A percentile compares a stretch with the other conserved stretches of the same genome.
These are phyloP conservation scores for Malurus splendens DNA, from an alignment of 2,797 vertebrate genomes.

Conservation along the genomic window DNA sequence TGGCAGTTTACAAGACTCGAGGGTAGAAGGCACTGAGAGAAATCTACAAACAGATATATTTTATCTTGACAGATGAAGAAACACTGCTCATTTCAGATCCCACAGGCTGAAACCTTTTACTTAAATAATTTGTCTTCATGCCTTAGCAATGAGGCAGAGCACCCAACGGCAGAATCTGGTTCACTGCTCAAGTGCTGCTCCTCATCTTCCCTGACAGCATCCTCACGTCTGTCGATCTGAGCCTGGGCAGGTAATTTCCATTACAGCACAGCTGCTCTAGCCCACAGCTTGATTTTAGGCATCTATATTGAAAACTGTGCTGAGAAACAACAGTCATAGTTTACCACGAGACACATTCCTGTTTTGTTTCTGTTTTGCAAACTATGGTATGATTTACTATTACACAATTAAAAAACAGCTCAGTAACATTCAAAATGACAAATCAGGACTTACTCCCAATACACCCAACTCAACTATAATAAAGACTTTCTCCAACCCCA, in stretches of 20 bases:
- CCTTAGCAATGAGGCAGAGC: background rate
- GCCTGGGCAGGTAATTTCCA: background rate
- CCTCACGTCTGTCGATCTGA: fast-evolving
- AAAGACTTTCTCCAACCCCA: background rate
- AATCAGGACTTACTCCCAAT: background rate
- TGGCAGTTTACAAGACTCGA: constrained; percentile 13
- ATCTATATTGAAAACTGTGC: background rate
- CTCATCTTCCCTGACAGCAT: background rate
- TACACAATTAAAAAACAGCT: background rate
- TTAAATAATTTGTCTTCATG: background rate
- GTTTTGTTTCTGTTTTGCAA: background rate
- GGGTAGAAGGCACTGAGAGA: background rate
- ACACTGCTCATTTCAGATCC: constrained; percentile 5
- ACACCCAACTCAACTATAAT: background rate
- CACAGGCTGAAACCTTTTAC: background rate
- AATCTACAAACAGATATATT: constrained; percentile 4
- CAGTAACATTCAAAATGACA: background rate
- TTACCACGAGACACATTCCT: background rate
- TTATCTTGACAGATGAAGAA: constrained; percentile 45
- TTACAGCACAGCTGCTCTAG: background rate
- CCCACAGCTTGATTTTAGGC: background rate
- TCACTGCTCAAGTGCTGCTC: background rate
- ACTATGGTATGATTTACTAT: background rate
- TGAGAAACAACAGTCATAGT: background rate
- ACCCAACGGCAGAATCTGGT: background rate